Evolutionary conservation across 2,113 vertebrate genomes (phyloP).

Genomic region (Gavialis gangeticus): DNA sequence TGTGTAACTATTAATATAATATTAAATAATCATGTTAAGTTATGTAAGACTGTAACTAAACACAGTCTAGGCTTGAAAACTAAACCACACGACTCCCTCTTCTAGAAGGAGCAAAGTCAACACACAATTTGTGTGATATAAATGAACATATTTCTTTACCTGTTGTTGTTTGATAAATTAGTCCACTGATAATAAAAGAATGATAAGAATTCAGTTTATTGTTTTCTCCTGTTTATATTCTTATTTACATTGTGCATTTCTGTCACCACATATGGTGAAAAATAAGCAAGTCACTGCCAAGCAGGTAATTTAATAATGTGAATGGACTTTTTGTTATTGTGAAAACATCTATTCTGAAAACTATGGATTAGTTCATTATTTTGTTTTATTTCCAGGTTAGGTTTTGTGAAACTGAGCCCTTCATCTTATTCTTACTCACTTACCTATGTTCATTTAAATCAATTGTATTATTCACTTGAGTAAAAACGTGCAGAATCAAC

Average conservation of each 20-base stretch:
- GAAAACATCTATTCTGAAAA: neutral
- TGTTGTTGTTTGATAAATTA: neutral
- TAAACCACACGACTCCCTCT: neutral
- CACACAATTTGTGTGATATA: neutral
- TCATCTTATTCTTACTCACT: neutral
- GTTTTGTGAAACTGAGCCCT: neutral
- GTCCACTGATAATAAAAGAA: neutral
- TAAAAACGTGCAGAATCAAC: too few relatives aligned
- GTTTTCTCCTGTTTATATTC: neutral
- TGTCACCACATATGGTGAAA: neutral
- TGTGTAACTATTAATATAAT: neutral
- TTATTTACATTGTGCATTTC: neutral
- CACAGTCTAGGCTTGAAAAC: neutral
- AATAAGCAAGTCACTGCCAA: neutral
- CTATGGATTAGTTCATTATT: neutral
- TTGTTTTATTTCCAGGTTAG: neutral
- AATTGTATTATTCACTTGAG: too few relatives aligned
- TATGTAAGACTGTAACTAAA: neutral
- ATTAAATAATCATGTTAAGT: neutral
- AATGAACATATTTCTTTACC: neutral
- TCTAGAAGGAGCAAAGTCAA: neutral
- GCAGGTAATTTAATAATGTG: neutral
- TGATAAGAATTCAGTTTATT: neutral
- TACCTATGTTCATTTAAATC: too few relatives aligned
- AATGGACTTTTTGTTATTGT: neutral